Base-by-base conservation (phyloP, 2,888 invertebrate genomes). In the Diarsia dahlii region DNA sequence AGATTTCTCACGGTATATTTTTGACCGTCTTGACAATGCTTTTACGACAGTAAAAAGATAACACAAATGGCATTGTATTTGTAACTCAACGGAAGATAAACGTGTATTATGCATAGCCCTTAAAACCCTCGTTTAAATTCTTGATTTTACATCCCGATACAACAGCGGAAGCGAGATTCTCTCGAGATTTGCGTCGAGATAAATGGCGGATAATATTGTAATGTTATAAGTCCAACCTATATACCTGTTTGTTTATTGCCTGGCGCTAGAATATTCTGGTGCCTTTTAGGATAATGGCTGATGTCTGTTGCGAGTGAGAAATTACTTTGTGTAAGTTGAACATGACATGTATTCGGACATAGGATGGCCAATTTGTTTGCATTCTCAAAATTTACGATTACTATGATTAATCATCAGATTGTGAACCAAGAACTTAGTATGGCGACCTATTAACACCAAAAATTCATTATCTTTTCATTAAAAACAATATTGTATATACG, bases 191-290 rank as follows among this genome's bases (percentile, higher is more conserved):
- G 45, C 52, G 45, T 54, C 46, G 46, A 76, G 76, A 83, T 85
- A 81, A 85, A 81, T 85, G 56, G 62, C 65, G 62, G 68, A 45
- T 84, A 81, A 72, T 81, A 82, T 84, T 81, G 50, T 72, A 81
- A 81, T 84, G 82, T 69, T 66, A 65, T 80, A 68, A 80, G 50
- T 63, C 71, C 62, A 39, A 62, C 28, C 12, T 15, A 52, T 71
- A 34, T 70, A 65, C 62, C 58, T 76, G 71, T 66, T 76, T 71
- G 71, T 82, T 76, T 81, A 69, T 66, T 60, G 54, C 60, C 10
- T 3, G 50, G 23, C 56, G 60, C 28, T 46, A 52, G 34, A 75
- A 71, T 75, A 71, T 68, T 65, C 39, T 68, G 34, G 28, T 62
- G 46, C 13, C 20, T 34, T 71, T 68, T 84, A 70, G 23, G 28